Evolutionary conservation across 1,140 invertebrate species (phyloP).

Genomic region (Acyrthosiphon pisum): DNA sequence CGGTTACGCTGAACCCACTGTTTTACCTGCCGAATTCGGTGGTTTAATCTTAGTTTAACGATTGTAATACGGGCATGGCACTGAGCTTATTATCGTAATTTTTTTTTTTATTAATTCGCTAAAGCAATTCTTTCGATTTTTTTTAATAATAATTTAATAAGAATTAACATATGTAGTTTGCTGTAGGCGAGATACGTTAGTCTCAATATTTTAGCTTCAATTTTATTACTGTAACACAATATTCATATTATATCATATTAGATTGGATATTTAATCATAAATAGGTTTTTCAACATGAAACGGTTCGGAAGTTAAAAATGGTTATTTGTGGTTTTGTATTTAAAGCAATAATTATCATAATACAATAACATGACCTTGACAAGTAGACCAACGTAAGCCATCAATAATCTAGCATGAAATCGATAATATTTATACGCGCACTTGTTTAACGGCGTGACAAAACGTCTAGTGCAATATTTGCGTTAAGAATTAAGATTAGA

Average conservation of each 20-base stretch:
- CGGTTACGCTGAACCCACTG: too few species aligned
- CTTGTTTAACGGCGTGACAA: slow-evolving; percentile 46
- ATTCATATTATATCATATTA: neutral
- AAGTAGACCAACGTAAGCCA: neutral
- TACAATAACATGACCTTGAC: slow-evolving; percentile 25
- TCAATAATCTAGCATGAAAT: slow-evolving; percentile 45
- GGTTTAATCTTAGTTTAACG: too few species aligned
- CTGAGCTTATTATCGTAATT: too few species aligned
- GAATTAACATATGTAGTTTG: neutral
- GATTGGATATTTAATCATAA: neutral
- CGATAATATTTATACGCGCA: slow-evolving; percentile 42
- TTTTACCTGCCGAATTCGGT: too few species aligned
- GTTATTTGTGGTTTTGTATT: neutral
- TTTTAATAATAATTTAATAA: neutral
- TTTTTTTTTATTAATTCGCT: too few species aligned
- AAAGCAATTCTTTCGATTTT: too few species aligned
- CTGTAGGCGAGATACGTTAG: too few species aligned
- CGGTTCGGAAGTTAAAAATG: neutral
- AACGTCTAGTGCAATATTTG: slow-evolving; percentile 44
- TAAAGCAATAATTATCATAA: neutral
- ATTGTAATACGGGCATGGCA: too few species aligned
- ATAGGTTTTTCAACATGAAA: too few species aligned
- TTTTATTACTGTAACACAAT: neutral
- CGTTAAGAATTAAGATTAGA: slow-evolving; percentile 1
- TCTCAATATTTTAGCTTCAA: neutral